These are phyloP conservation scores for Drosophila neotestacea DNA, from an alignment of 2,888 invertebrate genomes.

Conservation along the genomic window DNA sequence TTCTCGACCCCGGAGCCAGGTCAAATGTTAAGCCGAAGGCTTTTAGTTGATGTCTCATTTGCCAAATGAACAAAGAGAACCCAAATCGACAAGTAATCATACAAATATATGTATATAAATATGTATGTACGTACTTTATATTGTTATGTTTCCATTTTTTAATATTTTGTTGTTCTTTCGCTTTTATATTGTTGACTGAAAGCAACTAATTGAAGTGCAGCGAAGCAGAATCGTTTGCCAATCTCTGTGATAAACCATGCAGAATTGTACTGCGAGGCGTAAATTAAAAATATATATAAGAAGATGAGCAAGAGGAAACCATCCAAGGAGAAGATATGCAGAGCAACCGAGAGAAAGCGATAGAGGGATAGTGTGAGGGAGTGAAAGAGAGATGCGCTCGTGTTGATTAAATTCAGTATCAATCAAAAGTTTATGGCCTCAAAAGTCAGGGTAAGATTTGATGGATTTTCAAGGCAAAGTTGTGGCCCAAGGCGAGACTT, in stretches of 20 bases:
- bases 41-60: conserved; percentile 56
- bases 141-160: conserved; percentile 29
- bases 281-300: conserved; percentile 75
- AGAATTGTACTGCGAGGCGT: conserved; percentile 75
- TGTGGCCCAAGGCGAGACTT: conserved; percentile 53
- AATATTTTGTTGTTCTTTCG: conserved; percentile 26
- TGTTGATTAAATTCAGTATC: conserved; percentile 81
- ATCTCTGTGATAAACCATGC: conserved; percentile 81
- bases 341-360: conserved; percentile 1
- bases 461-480: conserved; percentile 70
- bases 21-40: conserved; percentile 42
- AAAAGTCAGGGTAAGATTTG: conserved; percentile 75
- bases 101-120: conserved; percentile 25
- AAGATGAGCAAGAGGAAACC: conserved; percentile 30
- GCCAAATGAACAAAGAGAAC: conserved; percentile 52
- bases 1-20: conserved; percentile 42
- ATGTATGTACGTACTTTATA: conserved; percentile 22
- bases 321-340: conserved; percentile 21
- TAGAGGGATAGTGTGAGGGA: neutral
- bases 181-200: conserved; percentile 57
- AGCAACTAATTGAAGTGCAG: conserved; percentile 77
- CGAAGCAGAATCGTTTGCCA: conserved; percentile 79
- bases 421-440: conserved; percentile 81
- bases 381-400: conserved; percentile 50
- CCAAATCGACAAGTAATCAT: conserved; percentile 50